Evolutionary conservation across 2,888 invertebrate species (phyloP).

Genomic region (Dione juno): DNA sequence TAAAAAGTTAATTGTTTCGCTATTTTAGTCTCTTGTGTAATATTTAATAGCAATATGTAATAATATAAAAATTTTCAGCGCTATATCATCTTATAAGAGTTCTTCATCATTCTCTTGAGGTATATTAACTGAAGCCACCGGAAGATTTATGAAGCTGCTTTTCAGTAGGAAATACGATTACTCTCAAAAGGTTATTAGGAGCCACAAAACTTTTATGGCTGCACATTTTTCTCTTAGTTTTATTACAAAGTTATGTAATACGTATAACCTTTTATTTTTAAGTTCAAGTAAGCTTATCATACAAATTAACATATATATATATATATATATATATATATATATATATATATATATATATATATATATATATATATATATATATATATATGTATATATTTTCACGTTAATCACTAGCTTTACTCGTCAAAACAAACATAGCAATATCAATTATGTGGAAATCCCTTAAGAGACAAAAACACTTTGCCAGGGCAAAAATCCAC

Average conservation of each 20-base stretch:
- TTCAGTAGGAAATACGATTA: constrained; percentile 2
- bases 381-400: neutral
- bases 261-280: neutral
- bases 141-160: constrained; percentile 13
- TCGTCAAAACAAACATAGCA: constrained; percentile 5
- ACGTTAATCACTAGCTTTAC: neutral
- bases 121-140: neutral
- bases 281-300: neutral
- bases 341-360: neutral
- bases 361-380: neutral
- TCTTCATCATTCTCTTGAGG: neutral
- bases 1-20: no score
- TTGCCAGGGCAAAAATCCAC: constrained; percentile 10
- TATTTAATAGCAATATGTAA: neutral
- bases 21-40: no score
- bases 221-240: neutral
- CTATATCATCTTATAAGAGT: neutral
- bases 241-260: neutral
- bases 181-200: constrained; percentile 11
- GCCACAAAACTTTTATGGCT: neutral
- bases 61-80: neutral
- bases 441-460: constrained; percentile 4
- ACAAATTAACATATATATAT: neutral
- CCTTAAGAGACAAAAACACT: constrained; percentile 11
- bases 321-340: neutral